Evolutionary conservation across 2,797 vertebrate genomes (phyloP).

Genomic region (Microctenopoma stevenorrisi): DNA sequence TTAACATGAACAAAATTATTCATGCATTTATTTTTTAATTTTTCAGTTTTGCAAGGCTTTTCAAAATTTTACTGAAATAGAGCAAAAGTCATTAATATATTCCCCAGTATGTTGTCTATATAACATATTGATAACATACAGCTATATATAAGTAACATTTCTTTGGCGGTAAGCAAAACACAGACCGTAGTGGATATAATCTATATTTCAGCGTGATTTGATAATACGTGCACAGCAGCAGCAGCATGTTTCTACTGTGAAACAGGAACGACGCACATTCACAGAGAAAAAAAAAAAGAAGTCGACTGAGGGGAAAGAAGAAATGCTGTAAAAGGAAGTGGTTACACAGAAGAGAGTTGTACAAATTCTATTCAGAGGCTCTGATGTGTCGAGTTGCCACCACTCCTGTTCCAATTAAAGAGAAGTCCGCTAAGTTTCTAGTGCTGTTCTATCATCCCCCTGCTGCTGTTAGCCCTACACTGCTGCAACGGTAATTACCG

Average conservation of each 20-base stretch:
- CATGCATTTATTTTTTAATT: background rate
- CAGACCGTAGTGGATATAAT: slow-evolving; percentile 29
- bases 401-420: slow-evolving; percentile 75
- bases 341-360: slow-evolving; percentile 29
- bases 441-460: slow-evolving; percentile 61
- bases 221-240: slow-evolving; percentile 15
- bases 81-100: slow-evolving; percentile 28
- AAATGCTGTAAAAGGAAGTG: slow-evolving; percentile 24
- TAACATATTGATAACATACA: too few species aligned
- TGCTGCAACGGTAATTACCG: slow-evolving; percentile 79
- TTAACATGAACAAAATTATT: too few species aligned
- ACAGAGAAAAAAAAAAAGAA: background rate
- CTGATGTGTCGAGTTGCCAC: slow-evolving; percentile 48
- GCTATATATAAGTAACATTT: slow-evolving; percentile 50
- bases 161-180: slow-evolving; percentile 44
- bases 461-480: slow-evolving; percentile 56
- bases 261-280: slow-evolving; percentile 8
- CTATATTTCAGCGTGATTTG: slow-evolving; percentile 34
- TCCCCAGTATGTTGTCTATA: slow-evolving; percentile 26
- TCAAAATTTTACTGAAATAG: slow-evolving; percentile 24
- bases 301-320: background rate
- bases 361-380: slow-evolving; percentile 46
- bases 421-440: slow-evolving; percentile 55
- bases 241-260: background rate
- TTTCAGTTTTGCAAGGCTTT: slow-evolving; percentile 13